Percentiles rank a stretch among this genome's conserved stretches.
phyloP scores from a whole-genome alignment of 2,797 vertebrate genomes.

The Scyliorhinus canicula region DNA sequence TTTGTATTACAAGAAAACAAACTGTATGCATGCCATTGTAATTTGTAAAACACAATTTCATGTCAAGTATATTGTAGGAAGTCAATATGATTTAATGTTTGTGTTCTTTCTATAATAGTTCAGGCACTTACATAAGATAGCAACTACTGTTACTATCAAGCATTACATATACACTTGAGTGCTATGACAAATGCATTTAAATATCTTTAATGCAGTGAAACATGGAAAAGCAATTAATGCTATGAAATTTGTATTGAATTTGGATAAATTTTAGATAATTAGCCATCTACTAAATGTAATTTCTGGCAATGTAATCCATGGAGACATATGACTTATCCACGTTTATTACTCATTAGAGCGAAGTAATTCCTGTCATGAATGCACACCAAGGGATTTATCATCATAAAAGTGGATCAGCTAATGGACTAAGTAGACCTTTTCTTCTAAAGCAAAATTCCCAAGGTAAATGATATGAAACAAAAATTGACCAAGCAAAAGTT shows the following conservation, averaged over 20 bases:
- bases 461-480: slow-evolving; percentile 55
- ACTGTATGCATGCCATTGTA: neutral
- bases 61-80: slow-evolving; percentile 42
- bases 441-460: slow-evolving; percentile 52
- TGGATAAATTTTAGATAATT: slow-evolving; percentile 73
- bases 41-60: slow-evolving; percentile 45
- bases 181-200: slow-evolving; percentile 55
- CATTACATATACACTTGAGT: slow-evolving; percentile 44
- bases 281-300: slow-evolving; percentile 66
- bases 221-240: slow-evolving; percentile 63
- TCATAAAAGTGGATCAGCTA: slow-evolving; percentile 66
- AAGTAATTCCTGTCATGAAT: slow-evolving; percentile 71
- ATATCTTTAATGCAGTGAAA: slow-evolving; percentile 55
- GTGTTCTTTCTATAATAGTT: slow-evolving; percentile 48
- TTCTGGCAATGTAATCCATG: slow-evolving; percentile 64
- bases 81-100: slow-evolving; percentile 48
- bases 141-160: slow-evolving; percentile 42
- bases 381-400: slow-evolving; percentile 68
- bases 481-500: slow-evolving; percentile 51
- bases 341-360: slow-evolving; percentile 72
- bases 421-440: slow-evolving; percentile 61
- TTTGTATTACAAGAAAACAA: neutral
- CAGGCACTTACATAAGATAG: slow-evolving; percentile 46
- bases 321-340: slow-evolving; percentile 65
- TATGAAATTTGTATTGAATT: slow-evolving; percentile 75